Evolutionary conservation across 2,797 vertebrate genomes (phyloP), one percentile per base, ranked within the genome.

Genomic region (Gobio occitaniae): DNA sequence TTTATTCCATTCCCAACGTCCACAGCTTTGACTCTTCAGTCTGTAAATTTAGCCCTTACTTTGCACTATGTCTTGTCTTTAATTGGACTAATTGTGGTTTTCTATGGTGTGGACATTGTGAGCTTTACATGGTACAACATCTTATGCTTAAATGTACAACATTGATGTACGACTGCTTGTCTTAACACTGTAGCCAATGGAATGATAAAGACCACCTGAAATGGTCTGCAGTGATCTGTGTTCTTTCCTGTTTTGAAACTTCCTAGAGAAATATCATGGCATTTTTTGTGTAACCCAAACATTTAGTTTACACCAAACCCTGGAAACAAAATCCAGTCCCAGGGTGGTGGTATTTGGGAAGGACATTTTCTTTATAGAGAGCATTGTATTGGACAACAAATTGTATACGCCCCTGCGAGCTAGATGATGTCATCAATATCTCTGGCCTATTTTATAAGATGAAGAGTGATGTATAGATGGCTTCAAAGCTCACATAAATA

Each of bases 1-100:
- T 87, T 69, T 78, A 84, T 84, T 63, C 11, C 48, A 80, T 76
- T 86, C 79, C n/a, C 56, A 69, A 71, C 29, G 71, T 76, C 71
- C 79, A 77, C 36, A 56, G 63, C 69, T 86, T 87, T 61, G 66
- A 72, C 70, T 80, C 54, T n/a, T 13, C 54, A 63, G 11, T 75
- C 82, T 76, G 41, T 44, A 32, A 71, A 61, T 72, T 0, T 82
- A 83, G 65, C 65, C 50, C 68, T 52, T 68, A 63, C 59, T 86
- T 78, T 56, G 36, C 47, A 17, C 36, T 84, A 72, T 84, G 65
- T 72, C 63, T 59, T 66, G 48, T 70, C 38, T 59, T 44, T 36
- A 44, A 48, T 80, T 80, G 61, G 59, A 54, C 12, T 76, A 38
- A 44, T 71, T 52, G 56, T 3, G 48, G 65, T 86, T 66, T 72